These are phyloP conservation scores for Dicerorhinus sumatrensis DNA, from an alignment of 2,113 vertebrate genomes.

Conservation along the genomic window DNA sequence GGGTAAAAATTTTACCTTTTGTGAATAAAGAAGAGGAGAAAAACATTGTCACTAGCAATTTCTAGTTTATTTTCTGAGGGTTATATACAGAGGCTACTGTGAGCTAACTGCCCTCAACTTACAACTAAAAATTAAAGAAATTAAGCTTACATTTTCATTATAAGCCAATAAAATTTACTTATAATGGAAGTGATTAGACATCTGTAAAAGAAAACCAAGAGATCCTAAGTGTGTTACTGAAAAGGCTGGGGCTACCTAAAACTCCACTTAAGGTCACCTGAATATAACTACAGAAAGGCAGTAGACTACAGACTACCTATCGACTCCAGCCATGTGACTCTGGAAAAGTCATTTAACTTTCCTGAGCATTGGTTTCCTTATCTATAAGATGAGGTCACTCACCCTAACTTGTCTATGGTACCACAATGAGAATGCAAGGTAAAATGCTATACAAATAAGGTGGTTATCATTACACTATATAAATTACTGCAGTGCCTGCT, in stretches of 20 bases:
- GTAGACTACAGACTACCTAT: too few relatives aligned
- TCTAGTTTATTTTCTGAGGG: background rate
- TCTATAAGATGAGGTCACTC: background rate
- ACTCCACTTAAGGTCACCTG: background rate
- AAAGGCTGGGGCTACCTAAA: background rate
- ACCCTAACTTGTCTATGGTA: background rate
- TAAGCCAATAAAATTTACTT: background rate
- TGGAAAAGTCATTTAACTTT: background rate
- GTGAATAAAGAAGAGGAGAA: conserved; percentile 58
- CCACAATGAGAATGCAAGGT: background rate
- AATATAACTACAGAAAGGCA: background rate
- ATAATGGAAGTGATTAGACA: background rate
- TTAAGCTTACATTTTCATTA: background rate
- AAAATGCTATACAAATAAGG: background rate
- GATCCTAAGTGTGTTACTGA: background rate
- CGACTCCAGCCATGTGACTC: background rate
- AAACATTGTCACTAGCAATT: conserved; percentile 51
- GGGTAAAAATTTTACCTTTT: conserved; percentile 68
- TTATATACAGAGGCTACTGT: background rate
- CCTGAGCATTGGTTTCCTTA: background rate
- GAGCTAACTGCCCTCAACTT: background rate
- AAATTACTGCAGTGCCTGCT: background rate
- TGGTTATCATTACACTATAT: background rate
- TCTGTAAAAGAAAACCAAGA: background rate
- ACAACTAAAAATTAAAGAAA: conserved; percentile 43